Base-by-base conservation (phyloP, 92 coral and sea anemone species). In the Montipora capitata region DNA sequence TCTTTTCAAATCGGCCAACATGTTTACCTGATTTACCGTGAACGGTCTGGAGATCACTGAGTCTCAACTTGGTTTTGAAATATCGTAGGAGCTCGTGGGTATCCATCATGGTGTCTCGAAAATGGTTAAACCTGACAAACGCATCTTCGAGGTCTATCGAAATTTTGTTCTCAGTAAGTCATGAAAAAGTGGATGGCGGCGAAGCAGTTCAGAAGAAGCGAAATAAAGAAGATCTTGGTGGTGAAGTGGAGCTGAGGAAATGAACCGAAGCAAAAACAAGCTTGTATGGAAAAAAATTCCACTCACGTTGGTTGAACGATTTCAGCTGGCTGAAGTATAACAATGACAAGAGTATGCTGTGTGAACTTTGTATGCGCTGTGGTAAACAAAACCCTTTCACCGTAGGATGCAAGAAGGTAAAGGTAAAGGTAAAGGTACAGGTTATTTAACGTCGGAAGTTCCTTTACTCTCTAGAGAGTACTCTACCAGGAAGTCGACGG, bases 281-380 rank as follows among this genome's bases (percentile, higher is more conserved):
- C 76, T 35, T 4, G 51, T 10, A 71, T 38, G 56, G 2, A 43
- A 44, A 72, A 40, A 72, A 71, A 71, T 14, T 42, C 7, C 38
- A 5, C 44, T n/a, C 38, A 35, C 43, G n/a, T 20, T 38, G 42
- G 5, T 41, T 41, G 77, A 72, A 43, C 18, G 56, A 44, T 41
- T 42, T 72, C 56, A 72, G 56, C 56, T 40, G 77, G 77, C 15
- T 72, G 77, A 72, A 72, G 77, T 3, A 72, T 17, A 14, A 72
- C 77, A 72, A 40, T 72, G 58, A 72, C 56, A 72, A 72, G 54
- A 57, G 77, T 40, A 72, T 44, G 77, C 20, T 72, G 77, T 72
- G 57, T 40, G 77, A 72, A 72, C 77, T 41, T 40, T 72, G 78
- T 44, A 73, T 73, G 58, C 59, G 58, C 58, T 73, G 58, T 73